phyloP scores from a whole-genome alignment of 2,797 vertebrate genomes.

The Xenops minutus region DNA sequence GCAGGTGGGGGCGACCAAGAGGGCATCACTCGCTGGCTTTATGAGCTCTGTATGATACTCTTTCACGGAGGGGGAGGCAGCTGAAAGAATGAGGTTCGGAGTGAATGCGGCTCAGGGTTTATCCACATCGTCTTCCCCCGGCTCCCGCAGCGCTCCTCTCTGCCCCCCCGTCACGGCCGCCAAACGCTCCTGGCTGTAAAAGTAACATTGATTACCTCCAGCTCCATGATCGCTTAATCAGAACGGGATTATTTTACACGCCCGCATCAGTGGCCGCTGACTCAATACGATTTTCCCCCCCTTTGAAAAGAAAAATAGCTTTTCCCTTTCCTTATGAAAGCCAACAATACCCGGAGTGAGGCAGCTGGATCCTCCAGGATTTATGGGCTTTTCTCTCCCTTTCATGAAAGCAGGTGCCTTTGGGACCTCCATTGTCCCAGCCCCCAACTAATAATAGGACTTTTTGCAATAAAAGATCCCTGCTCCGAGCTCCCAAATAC shows the following conservation, averaged over 20 bases:
- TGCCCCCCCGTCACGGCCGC: background rate
- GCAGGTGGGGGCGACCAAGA: background rate
- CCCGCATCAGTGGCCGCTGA: constrained; percentile 34
- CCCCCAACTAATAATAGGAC: constrained; percentile 78
- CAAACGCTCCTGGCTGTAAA: constrained; percentile 35
- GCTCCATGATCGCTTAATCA: constrained; percentile 62
- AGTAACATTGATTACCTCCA: constrained; percentile 65
- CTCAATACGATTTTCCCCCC: constrained; percentile 50
- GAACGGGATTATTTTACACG: constrained; percentile 48
- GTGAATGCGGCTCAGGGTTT: background rate
- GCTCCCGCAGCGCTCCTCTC: background rate
- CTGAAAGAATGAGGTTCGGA: background rate
- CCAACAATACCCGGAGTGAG: constrained; percentile 70
- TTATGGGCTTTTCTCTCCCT: constrained; percentile 84
- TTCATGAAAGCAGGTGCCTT: constrained; percentile 91
- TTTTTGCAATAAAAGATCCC: constrained; percentile 59
- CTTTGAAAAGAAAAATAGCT: constrained; percentile 66
- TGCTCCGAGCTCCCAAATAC: constrained; percentile 12
- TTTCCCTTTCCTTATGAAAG: constrained; percentile 65
- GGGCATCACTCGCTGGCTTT: background rate
- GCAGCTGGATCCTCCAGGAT: constrained; percentile 89
- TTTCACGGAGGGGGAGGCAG: background rate
- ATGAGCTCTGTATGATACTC: background rate
- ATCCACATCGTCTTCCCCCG: background rate
- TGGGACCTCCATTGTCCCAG: constrained; percentile 85